Conservation (phyloP, 2,113 vertebrate genomes). For the Heliornis fulica region DNA sequence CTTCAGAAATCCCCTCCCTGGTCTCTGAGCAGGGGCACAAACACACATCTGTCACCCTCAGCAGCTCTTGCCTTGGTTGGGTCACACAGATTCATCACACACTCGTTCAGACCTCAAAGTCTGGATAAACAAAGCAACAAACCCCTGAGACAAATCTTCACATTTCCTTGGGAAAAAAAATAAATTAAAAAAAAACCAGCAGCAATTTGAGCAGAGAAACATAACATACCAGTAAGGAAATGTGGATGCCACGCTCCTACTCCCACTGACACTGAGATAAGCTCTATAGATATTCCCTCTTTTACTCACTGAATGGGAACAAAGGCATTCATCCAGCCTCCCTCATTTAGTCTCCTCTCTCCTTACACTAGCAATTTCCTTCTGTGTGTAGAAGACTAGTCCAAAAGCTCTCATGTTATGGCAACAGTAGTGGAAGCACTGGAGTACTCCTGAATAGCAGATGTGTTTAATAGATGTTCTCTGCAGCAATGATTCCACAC, state of each 20-base stretch:
- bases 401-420: not conserved
- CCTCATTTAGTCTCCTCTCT: not conserved
- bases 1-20: not conserved
- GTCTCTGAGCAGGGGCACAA: not conserved
- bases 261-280: rapidly evolving
- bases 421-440: not conserved
- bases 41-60: not conserved
- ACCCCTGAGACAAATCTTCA: not conserved
- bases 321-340: not conserved
- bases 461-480: not conserved
- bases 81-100: not conserved
- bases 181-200: not conserved
- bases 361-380: not conserved
- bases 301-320: not conserved
- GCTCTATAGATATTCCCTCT: not conserved
- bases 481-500: rapidly evolving
- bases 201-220: not conserved
- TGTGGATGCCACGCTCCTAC: rapidly evolving
- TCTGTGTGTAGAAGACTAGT: not conserved
- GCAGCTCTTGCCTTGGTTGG: rapidly evolving
- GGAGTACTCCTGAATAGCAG: not conserved
- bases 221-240: not conserved
- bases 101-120: not conserved
- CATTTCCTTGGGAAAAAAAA: too few relatives aligned
- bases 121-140: not conserved